Evolutionary conservation across 2,797 vertebrate genomes (phyloP).

Genomic region (Novumbra hubbsi): DNA sequence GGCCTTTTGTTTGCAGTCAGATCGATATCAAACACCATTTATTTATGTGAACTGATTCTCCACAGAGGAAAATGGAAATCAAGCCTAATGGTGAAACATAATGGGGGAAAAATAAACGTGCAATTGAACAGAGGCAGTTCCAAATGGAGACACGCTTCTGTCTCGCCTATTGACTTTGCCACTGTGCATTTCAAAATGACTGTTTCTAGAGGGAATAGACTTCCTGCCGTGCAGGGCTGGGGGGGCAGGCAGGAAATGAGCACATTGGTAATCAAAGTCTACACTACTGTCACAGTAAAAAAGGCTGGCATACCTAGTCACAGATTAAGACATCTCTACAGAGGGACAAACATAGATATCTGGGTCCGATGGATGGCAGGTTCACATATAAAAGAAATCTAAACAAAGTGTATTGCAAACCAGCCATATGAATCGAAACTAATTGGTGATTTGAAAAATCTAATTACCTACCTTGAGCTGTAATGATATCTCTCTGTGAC

Average conservation of each 20-base stretch:
- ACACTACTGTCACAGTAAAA: slow-evolving; percentile 6
- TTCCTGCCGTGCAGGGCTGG: no score
- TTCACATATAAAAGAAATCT: neutral
- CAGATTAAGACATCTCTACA: slow-evolving; percentile 4
- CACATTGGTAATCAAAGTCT: slow-evolving; percentile 7
- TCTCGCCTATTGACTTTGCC: neutral
- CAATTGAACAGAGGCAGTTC: neutral
- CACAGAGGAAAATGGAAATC: neutral
- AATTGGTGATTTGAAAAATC: neutral
- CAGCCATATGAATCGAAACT: neutral
- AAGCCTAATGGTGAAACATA: neutral
- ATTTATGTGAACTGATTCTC: neutral
- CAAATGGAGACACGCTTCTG: neutral
- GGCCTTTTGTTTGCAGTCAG: neutral
- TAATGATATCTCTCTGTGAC: neutral
- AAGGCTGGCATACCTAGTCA: neutral
- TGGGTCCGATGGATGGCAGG: neutral
- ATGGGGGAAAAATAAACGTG: neutral
- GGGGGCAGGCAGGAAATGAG: neutral
- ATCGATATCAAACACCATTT: neutral
- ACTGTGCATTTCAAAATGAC: neutral
- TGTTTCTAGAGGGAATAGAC: neutral
- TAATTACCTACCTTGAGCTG: neutral
- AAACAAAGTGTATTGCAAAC: neutral
- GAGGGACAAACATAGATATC: neutral